phyloP scores from a whole-genome alignment of 2,888 invertebrate genomes.

The Lithophane socia region DNA sequence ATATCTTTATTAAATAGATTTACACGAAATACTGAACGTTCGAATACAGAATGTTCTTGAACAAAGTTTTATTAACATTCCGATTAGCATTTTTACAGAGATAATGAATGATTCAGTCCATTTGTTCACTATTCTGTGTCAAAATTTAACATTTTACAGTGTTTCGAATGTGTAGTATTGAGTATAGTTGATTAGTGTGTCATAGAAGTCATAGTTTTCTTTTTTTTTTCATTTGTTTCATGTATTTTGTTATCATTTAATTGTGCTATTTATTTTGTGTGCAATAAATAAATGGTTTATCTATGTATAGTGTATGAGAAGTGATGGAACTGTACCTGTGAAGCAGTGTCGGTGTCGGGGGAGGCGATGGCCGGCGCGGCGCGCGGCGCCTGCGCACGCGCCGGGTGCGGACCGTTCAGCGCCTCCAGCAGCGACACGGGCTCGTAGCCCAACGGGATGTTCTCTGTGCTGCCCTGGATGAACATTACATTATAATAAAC shows the following conservation, averaged over 20 bases:
- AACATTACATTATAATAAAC: neutral
- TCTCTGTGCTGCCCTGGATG: constrained; percentile 93
- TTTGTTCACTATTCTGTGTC: constrained; percentile 17
- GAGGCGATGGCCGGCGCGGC: constrained; percentile 78
- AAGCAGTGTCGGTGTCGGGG: constrained; percentile 92
- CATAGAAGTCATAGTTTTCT: neutral
- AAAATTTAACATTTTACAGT: neutral
- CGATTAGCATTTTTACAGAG: neutral
- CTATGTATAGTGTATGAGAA: neutral
- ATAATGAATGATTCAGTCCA: neutral
- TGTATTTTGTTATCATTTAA: neutral
- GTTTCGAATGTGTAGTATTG: neutral
- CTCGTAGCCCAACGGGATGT: constrained; percentile 98
- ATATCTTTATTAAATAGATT: neutral
- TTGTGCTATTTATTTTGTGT: neutral
- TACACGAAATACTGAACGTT: neutral
- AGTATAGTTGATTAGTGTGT: neutral
- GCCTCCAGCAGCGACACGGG: constrained; percentile 98
- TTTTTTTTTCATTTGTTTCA: neutral
- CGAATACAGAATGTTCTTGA: no score
- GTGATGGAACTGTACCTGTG: constrained; percentile 78
- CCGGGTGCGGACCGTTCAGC: constrained; percentile 96
- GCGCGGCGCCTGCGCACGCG: constrained; percentile 85
- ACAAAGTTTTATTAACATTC: no score
- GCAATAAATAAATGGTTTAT: neutral